Conservation (phyloP, 2,797 vertebrate genomes). For the Tadarida brasiliensis region DNA sequence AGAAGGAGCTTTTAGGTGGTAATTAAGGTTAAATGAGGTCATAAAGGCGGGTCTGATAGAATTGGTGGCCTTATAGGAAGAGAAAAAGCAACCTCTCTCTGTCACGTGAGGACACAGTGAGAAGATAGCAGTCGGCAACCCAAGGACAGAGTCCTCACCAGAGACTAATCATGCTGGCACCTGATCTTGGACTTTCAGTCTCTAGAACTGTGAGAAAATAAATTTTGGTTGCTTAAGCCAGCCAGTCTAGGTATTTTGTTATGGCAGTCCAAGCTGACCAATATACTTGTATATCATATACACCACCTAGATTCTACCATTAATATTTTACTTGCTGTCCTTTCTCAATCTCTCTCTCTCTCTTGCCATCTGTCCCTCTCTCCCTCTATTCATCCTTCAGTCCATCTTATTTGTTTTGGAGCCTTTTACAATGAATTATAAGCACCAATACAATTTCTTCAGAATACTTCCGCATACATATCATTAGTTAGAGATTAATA, state of each 20-base stretch:
- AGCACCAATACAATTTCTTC: background rate
- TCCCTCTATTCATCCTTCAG: background rate
- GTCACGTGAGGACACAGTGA: background rate
- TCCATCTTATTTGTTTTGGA: background rate
- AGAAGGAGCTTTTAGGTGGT: background rate
- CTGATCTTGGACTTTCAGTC: background rate
- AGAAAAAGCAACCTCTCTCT: background rate
- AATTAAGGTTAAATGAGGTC: background rate
- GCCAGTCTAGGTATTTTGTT: background rate
- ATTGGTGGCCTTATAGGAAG: background rate
- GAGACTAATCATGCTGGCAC: background rate
- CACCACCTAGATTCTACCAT: background rate
- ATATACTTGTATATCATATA: background rate
- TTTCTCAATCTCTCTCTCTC: background rate
- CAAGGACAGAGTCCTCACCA: background rate
- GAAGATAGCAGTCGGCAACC: background rate
- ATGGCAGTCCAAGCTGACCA: background rate
- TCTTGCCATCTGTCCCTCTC: background rate
- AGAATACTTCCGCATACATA: background rate
- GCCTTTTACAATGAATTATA: conserved; percentile 1
- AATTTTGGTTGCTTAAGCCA: background rate
- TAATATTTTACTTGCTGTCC: background rate
- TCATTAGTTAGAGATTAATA: background rate
- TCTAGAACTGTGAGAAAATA: background rate
- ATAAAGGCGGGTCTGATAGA: background rate